phyloP scores from a whole-genome alignment of 2,113 vertebrate genomes.

The Plestiodon gilberti region DNA sequence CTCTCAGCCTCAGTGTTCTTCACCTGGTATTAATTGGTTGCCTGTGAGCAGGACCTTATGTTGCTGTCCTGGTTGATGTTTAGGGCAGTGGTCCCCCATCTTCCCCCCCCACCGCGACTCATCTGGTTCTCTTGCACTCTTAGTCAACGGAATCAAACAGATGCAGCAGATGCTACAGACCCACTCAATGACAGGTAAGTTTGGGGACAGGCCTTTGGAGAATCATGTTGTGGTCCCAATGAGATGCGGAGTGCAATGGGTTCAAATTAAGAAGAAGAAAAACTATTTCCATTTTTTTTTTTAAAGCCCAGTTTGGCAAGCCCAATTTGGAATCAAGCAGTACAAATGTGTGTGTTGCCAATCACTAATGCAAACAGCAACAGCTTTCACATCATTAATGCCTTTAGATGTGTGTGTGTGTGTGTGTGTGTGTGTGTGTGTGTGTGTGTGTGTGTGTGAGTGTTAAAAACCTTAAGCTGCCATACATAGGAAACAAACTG shows the following conservation, averaged over 20 bases:
- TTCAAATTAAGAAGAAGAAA: not conserved
- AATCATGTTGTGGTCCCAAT: no score
- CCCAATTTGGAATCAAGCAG: not conserved
- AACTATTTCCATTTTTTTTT: no score
- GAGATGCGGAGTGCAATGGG: not conserved
- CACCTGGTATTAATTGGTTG: not conserved
- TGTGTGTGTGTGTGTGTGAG: not conserved
- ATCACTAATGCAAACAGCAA: not conserved
- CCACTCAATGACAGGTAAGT: no score
- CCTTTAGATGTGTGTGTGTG: not conserved
- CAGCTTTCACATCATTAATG: not conserved
- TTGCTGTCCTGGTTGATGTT: not conserved
- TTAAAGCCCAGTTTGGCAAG: not conserved
- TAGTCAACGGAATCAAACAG: no score
- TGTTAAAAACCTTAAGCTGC: conserved; percentile 17
- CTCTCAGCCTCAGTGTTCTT: not conserved
- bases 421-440: not conserved
- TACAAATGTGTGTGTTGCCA: not conserved
- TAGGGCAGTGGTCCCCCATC: no score
- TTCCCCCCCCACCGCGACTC: no score
- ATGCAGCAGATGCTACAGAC: no score
- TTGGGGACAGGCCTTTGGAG: no score
- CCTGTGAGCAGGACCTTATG: not conserved
- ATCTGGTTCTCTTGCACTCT: no score
- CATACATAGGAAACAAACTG: not conserved